phyloP scores from a whole-genome alignment of 2,797 vertebrate genomes.

The Echiichthys vipera region DNA sequence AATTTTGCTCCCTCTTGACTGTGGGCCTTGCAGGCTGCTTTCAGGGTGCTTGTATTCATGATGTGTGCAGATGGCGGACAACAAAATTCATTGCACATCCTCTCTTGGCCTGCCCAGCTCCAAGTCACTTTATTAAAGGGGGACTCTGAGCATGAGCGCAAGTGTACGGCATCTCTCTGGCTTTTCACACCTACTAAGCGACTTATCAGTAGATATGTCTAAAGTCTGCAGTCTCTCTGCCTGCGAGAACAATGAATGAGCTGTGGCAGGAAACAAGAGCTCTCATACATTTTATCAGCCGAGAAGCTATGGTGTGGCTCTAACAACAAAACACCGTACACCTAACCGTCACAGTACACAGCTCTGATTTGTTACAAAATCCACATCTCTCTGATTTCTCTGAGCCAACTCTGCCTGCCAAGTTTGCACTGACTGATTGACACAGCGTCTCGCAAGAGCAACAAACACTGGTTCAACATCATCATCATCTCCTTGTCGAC shows the following conservation, averaged over 20 bases:
- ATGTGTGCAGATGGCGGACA: slow-evolving; percentile 67
- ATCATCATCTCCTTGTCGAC: slow-evolving; percentile 43
- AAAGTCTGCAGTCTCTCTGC: slow-evolving; percentile 15
- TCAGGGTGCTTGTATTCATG: slow-evolving; percentile 71
- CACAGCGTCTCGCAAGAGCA: slow-evolving; percentile 30
- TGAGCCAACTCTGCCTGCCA: slow-evolving; percentile 33
- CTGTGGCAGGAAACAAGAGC: not conserved
- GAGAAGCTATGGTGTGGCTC: not conserved
- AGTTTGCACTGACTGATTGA: slow-evolving; percentile 49
- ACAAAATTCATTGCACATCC: slow-evolving; percentile 64
- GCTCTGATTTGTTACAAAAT: slow-evolving; percentile 15
- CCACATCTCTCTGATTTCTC: slow-evolving; percentile 21
- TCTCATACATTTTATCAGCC: not conserved
- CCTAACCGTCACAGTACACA: not conserved
- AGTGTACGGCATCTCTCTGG: slow-evolving; percentile 32
- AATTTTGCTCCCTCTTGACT: slow-evolving; percentile 69
- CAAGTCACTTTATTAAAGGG: slow-evolving; percentile 66
- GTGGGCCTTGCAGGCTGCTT: slow-evolving; percentile 47
- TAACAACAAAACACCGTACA: not conserved
- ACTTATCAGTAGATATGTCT: slow-evolving; percentile 29
- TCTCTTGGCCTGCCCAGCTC: slow-evolving; percentile 49
- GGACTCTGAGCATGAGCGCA: slow-evolving; percentile 41
- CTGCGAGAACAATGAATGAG: slow-evolving; percentile 9
- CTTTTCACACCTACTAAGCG: slow-evolving; percentile 36
- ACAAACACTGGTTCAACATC: slow-evolving; percentile 54